Evolutionary conservation across 2,888 invertebrate species (phyloP).

Genomic region (Andrena camellia): DNA sequence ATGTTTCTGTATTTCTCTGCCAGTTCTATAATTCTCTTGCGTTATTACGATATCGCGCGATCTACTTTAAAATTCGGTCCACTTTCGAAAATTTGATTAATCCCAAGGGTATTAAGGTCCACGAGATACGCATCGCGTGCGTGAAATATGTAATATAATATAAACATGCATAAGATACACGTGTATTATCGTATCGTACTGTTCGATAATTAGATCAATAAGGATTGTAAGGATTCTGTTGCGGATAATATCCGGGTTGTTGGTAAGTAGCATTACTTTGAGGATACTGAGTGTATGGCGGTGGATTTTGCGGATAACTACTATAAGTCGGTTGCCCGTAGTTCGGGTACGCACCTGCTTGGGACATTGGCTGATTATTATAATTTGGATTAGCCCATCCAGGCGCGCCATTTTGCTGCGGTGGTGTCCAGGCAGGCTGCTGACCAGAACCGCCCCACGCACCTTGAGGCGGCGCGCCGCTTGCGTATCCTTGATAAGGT

Average conservation of each 20-base stretch:
- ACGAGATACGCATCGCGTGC: background rate
- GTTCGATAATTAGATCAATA: slow-evolving; percentile 74
- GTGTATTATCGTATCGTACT: slow-evolving; percentile 5
- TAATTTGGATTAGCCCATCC: slow-evolving; percentile 83
- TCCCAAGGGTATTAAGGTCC: background rate
- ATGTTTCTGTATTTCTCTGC: background rate
- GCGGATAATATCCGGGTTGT: slow-evolving; percentile 73
- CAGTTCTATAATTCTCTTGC: background rate
- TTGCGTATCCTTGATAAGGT: slow-evolving; percentile 84
- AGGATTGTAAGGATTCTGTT: slow-evolving; percentile 79
- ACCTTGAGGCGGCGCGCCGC: slow-evolving; percentile 76
- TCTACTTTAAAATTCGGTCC: slow-evolving; percentile 9
- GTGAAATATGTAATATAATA: slow-evolving; percentile 21
- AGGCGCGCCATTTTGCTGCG: slow-evolving; percentile 80
- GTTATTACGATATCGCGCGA: background rate
- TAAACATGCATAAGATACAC: slow-evolving; percentile 29
- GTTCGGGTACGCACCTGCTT: slow-evolving; percentile 84
- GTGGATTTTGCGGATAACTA: slow-evolving; percentile 80
- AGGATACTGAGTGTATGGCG: slow-evolving; percentile 78
- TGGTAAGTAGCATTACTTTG: slow-evolving; percentile 59
- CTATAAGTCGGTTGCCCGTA: slow-evolving; percentile 79
- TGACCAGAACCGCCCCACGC: slow-evolving; percentile 77
- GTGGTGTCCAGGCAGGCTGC: slow-evolving; percentile 77
- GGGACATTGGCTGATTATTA: slow-evolving; percentile 82
- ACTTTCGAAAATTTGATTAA: background rate